Evolutionary conservation across 2,888 invertebrate species (phyloP).

Genomic region (Apamea monoglypha): DNA sequence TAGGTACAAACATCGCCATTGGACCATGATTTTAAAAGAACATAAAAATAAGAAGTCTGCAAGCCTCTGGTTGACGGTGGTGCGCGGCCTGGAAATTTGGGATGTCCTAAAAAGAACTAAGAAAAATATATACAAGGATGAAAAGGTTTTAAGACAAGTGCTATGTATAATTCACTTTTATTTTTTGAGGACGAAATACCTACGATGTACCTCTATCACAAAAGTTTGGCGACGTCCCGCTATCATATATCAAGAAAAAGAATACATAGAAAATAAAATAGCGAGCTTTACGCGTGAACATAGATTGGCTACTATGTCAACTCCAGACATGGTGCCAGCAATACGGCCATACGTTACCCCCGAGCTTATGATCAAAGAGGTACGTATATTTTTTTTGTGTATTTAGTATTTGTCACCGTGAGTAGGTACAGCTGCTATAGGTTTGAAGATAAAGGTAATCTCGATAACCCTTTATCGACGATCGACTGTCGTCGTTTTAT

Average conservation of each 20-base stretch:
- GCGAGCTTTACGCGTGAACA: constrained; percentile 72
- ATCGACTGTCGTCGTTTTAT: background rate
- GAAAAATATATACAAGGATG: constrained; percentile 73
- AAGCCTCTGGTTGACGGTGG: constrained; percentile 79
- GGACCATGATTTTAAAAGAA: constrained; percentile 84
- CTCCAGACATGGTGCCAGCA: constrained; percentile 63
- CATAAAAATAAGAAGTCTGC: constrained; percentile 74
- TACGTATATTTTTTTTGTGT: constrained; percentile 29
- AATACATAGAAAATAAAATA: constrained; percentile 75
- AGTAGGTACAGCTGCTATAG: constrained; percentile 11
- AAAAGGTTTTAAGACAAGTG: constrained; percentile 75
- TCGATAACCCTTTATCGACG: background rate
- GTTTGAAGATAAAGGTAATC: background rate
- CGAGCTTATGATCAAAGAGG: constrained; percentile 72
- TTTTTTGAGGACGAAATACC: constrained; percentile 56
- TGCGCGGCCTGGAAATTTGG: constrained; percentile 83
- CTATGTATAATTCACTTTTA: constrained; percentile 80
- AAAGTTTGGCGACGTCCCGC: constrained; percentile 30
- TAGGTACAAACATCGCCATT: constrained; percentile 82
- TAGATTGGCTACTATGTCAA: constrained; percentile 57
- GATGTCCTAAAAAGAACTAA: constrained; percentile 75
- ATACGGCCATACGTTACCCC: constrained; percentile 77
- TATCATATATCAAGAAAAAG: constrained; percentile 74
- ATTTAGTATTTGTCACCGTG: background rate
- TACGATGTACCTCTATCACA: constrained; percentile 40